Conservation (phyloP, 2,888 invertebrate genomes). For the Macropis europaea region DNA sequence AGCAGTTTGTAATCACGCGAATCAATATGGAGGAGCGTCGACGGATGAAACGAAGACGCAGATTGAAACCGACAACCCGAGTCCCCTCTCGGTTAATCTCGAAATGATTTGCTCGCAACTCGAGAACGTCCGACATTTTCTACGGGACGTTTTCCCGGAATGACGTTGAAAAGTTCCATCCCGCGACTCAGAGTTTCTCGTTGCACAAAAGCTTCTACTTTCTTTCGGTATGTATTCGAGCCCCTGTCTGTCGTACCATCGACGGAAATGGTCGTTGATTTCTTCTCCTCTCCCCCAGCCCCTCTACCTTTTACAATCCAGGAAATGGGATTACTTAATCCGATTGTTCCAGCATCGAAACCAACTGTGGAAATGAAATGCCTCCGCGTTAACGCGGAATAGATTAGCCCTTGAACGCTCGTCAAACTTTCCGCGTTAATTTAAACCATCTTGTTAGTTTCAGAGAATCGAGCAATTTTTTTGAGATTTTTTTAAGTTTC, state of each 20-base stretch:
- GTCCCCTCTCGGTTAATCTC: conserved; percentile 42
- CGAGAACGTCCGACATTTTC: conserved; percentile 14
- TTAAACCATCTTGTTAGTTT: too few species aligned
- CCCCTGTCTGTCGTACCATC: conserved; percentile 19
- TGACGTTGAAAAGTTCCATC: conserved; percentile 38
- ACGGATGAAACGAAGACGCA: conserved; percentile 5
- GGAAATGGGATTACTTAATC: conserved; percentile 70
- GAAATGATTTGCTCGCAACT: conserved; percentile 41
- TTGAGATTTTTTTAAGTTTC: too few species aligned
- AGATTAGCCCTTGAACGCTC: not conserved
- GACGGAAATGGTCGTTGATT: conserved; percentile 21
- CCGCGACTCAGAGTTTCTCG: conserved; percentile 52
- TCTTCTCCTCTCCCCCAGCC: conserved; percentile 15
- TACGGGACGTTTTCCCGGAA: conserved; percentile 6
- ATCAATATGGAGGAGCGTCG: conserved; percentile 23
- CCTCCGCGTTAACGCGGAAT: conserved; percentile 24
- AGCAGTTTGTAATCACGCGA: conserved; percentile 36
- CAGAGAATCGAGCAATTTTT: too few species aligned
- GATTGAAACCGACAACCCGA: conserved; percentile 48
- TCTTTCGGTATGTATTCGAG: conserved; percentile 30
- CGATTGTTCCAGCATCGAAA: conserved; percentile 67
- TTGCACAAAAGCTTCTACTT: conserved; percentile 61
- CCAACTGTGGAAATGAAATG: conserved; percentile 67
- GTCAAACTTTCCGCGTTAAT: conserved; percentile 33
- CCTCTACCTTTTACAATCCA: conserved; percentile 53